A percentile compares a stretch with the other conserved stretches of the same genome.
phyloP scores from a whole-genome alignment of 2,888 invertebrate genomes.

The Phytoseiulus persimilis region DNA sequence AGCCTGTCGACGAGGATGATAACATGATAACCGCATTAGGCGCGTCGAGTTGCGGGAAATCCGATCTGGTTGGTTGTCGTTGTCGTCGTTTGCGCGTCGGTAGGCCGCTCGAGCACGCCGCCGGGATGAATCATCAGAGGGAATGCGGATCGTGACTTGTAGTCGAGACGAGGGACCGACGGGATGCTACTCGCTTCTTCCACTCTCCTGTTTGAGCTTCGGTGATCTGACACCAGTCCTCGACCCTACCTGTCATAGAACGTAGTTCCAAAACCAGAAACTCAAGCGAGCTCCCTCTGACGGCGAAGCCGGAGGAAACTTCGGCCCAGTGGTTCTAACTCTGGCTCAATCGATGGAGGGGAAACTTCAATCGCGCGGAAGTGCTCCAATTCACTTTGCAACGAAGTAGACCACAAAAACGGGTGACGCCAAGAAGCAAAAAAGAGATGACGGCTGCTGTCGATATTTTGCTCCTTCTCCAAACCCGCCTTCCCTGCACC shows the following conservation, averaged over 20 bases:
- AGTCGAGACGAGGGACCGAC: background rate
- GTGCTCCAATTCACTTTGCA: background rate
- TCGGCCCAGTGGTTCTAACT: too few relatives aligned
- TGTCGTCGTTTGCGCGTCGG: background rate
- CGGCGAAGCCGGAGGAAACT: too few relatives aligned
- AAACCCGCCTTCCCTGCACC: background rate
- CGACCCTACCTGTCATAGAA: too few relatives aligned
- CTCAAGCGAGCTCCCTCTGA: too few relatives aligned
- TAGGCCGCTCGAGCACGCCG: background rate
- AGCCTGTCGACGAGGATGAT: background rate
- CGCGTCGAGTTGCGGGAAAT: background rate
- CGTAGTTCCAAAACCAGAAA: too few relatives aligned
- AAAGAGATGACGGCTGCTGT: background rate
- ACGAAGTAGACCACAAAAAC: background rate
- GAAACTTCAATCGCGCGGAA: background rate
- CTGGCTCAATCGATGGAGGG: background rate
- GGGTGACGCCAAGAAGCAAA: background rate
- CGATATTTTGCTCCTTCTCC: background rate
- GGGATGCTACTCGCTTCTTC: background rate
- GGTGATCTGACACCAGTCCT: background rate
- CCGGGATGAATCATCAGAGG: background rate
- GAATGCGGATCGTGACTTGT: background rate
- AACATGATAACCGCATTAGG: constrained; percentile 5
- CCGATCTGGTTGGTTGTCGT: background rate
- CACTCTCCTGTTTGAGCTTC: background rate